Evolutionary conservation across 2,888 invertebrate genomes (phyloP).

Genomic region (Mantis religiosa): DNA sequence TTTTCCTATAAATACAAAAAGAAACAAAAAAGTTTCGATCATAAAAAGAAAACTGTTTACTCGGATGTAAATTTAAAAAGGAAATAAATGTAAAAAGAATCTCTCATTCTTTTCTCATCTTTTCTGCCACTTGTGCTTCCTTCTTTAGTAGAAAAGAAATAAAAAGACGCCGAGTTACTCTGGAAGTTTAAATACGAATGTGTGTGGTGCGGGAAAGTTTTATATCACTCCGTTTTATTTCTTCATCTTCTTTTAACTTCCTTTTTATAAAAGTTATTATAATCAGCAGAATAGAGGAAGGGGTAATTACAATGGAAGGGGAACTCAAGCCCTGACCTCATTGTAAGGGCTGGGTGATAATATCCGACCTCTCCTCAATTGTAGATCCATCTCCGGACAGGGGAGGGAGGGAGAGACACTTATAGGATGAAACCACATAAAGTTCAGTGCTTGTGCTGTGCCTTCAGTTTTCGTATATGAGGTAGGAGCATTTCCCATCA

Average conservation of each 20-base stretch:
- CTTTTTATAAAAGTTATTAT: background rate
- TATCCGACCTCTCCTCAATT: background rate
- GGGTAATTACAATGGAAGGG: background rate
- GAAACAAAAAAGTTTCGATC: background rate
- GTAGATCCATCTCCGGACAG: background rate
- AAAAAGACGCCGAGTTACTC: background rate
- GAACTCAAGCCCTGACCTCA: background rate
- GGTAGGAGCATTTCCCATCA: too few species aligned
- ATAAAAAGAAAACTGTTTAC: background rate
- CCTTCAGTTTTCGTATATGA: too few species aligned
- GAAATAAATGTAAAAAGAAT: background rate
- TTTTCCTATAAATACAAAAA: background rate
- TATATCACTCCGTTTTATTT: background rate
- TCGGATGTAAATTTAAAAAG: background rate
- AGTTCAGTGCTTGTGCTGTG: too few species aligned
- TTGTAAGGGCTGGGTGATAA: background rate
- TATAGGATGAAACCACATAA: too few species aligned
- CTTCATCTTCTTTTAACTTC: background rate
- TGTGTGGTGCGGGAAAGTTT: background rate
- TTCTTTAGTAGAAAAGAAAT: background rate
- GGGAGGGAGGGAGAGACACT: too few species aligned
- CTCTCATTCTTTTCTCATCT: background rate
- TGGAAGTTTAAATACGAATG: background rate
- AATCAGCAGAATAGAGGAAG: background rate
- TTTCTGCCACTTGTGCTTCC: background rate